Conservation (phyloP, 1,140 invertebrate genomes). For the Drosophila jambulina region DNA sequence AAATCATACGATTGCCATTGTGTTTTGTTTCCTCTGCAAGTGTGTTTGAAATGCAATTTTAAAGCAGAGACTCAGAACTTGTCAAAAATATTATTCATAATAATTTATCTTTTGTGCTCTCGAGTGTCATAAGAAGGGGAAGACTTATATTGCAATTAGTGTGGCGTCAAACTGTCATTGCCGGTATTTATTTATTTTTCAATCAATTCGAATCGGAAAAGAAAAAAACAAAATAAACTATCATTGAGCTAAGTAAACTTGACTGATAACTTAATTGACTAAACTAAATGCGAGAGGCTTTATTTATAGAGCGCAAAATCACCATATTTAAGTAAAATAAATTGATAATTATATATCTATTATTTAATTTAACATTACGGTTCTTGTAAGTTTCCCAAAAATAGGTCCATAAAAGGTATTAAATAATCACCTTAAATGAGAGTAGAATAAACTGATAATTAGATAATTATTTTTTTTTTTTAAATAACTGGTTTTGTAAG, state of each 20-base stretch:
- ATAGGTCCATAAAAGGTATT: neutral
- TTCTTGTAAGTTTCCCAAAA: neutral
- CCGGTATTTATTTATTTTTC: slow-evolving; percentile 2
- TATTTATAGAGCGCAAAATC: neutral
- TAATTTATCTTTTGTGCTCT: neutral
- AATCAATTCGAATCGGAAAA: neutral
- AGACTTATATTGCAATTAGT: slow-evolving; percentile 2
- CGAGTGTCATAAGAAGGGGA: no score
- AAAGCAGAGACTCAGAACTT: neutral
- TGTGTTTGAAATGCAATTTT: neutral
- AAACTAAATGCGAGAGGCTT: neutral
- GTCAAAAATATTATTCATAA: neutral
- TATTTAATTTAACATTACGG: neutral
- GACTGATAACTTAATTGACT: slow-evolving; percentile 9
- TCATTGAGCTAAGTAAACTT: slow-evolving; percentile 3
- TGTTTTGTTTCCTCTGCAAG: neutral
- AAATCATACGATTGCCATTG: slow-evolving; percentile 2
- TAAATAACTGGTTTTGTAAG: no score
- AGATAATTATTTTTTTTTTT: no score
- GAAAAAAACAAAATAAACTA: neutral
- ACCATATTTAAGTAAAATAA: slow-evolving; percentile 3
- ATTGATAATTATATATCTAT: neutral
- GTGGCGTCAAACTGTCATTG: neutral
- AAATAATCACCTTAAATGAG: neutral
- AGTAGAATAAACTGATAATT: no score